Base-by-base conservation (phyloP, 1,140 invertebrate species). In the Tetramorium alpestre region DNA sequence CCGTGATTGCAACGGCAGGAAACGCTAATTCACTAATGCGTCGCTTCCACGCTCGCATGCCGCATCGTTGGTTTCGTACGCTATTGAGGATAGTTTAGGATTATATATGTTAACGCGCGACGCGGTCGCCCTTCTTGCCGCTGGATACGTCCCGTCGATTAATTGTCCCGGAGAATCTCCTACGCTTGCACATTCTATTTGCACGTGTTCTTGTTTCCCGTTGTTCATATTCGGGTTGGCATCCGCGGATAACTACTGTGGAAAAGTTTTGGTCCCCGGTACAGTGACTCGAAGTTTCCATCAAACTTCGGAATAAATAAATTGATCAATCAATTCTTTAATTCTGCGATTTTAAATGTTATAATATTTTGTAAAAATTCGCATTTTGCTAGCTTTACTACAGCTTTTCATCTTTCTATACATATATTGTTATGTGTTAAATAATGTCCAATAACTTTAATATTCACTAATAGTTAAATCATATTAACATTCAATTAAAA, bases 1-100 rank as follows among this genome's bases (percentile, higher is more conserved):
- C 93, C 93, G 91, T 94, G 93, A 94, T 94, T 94, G 93, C 93
- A 90, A 93, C 90, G 90, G 84, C 87, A 91, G 89, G 89, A 93
- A 93, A 92, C 91, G 91, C 90, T 94, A 94, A 94, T 94, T 94
- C 92, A 91, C 93, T 94, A 94, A 94, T 94, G 93, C 91, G 91
- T 92, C 87, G 89, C 88, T 84, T 88, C 91, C 88, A 90, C 87
- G 91, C 88, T 89, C 87, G 89, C 84, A 89, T 91, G 86, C 85
- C 54, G 75, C 86, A 87, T 87, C 86, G 84, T 88, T 72, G 80
- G 70, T 88, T 90, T 86, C 54, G 75, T 88, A 88, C 58, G 13
- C 77, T 69, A 90, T 86, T 47, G 87, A 70, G 62, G 47, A 85
- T 88, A 88, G 82, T 91, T 91, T 85, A 85, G 90, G 90, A 91